Evolutionary conservation across 2,113 vertebrate species (phyloP).

Genomic region (Leptosomus discolor): DNA sequence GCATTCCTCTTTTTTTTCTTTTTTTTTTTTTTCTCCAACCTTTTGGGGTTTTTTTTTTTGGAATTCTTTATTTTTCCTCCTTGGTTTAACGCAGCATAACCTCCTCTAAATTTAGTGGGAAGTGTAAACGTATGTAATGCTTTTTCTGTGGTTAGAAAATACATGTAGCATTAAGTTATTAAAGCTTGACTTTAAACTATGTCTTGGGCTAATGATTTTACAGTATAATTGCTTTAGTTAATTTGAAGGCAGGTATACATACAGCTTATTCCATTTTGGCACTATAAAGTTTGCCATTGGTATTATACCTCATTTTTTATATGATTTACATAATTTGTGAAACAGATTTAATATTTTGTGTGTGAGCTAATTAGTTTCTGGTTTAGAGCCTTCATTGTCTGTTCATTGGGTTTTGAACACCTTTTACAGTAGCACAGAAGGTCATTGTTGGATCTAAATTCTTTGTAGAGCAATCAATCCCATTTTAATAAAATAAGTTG

Average conservation of each 20-base stretch:
- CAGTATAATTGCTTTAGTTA: slow-evolving; percentile 66
- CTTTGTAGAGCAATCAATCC: slow-evolving; percentile 61
- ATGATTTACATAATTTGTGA: slow-evolving; percentile 70
- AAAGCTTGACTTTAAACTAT: slow-evolving; percentile 67
- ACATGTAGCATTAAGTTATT: slow-evolving; percentile 69
- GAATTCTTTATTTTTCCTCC: slow-evolving; percentile 17
- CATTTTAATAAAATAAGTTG: slow-evolving; percentile 56
- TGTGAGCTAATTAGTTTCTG: slow-evolving; percentile 62
- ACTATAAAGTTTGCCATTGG: slow-evolving; percentile 68
- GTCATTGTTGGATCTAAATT: slow-evolving; percentile 46
- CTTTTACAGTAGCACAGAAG: slow-evolving; percentile 41
- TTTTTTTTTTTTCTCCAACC: background rate
- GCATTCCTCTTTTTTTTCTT: background rate
- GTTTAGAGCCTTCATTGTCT: slow-evolving; percentile 44
- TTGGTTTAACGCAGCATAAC: slow-evolving; percentile 62
- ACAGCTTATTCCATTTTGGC: slow-evolving; percentile 66
- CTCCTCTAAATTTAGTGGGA: slow-evolving; percentile 57
- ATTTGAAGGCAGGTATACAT: slow-evolving; percentile 69
- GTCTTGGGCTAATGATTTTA: slow-evolving; percentile 71
- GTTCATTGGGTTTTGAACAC: slow-evolving; percentile 50
- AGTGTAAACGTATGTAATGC: slow-evolving; percentile 61
- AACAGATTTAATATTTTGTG: slow-evolving; percentile 66
- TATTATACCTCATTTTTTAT: slow-evolving; percentile 64
- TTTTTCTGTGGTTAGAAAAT: slow-evolving; percentile 65
- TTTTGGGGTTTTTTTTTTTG: background rate